Base-by-base conservation (phyloP, 2,888 invertebrate genomes). In the Plagiodera versicolora region DNA sequence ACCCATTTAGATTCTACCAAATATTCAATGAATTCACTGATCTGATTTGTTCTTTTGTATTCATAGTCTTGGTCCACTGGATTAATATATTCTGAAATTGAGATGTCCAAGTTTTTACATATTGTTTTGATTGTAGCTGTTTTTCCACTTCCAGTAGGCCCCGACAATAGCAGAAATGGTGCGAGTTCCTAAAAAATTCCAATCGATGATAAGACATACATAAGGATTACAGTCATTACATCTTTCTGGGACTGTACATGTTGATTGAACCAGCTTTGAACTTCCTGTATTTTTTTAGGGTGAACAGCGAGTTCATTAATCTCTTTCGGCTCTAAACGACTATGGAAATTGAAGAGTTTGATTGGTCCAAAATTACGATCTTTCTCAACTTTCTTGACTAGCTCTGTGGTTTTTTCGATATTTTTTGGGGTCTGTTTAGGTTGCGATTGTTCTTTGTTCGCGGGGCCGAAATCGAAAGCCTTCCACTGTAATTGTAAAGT, bases 141-240 rank as follows among this genome's bases (percentile, higher is more conserved):
- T 81, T 95, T 95, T 0, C 94, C 94, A 74, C 87, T 86, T 0
- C 95, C 95, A 0, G 94, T 86, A 18, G 95, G 92, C 0, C 95
- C 95, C 6, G 89, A 89, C 18, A 95, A 69, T 3, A 95, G 76
- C 39, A 94, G 80, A 66, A 91, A 85, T 54, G 83, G 81, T 65
- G 81, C 79, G 0, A 80, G 78, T 28, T 70, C 72, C 73, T 82
- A 69, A 61, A 63, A 64, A 60, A 48, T 16, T 14, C 30, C 10
- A 32, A 17, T 28, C 4, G 35, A 28, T 11, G 16, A 51, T 8
- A 10, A 1, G 14, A 39, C 14, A 32, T 32, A 60, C 20, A 16
- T 9, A 14, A 9, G 10, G 30, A 24, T 8, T 4, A 49, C 35
- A 17, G 50, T n/a, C n/a, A n/a, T n/a, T n/a, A 55, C 51, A 28